Conservation (phyloP, 1,140 invertebrate genomes). For the Zaprionus taronus region DNA sequence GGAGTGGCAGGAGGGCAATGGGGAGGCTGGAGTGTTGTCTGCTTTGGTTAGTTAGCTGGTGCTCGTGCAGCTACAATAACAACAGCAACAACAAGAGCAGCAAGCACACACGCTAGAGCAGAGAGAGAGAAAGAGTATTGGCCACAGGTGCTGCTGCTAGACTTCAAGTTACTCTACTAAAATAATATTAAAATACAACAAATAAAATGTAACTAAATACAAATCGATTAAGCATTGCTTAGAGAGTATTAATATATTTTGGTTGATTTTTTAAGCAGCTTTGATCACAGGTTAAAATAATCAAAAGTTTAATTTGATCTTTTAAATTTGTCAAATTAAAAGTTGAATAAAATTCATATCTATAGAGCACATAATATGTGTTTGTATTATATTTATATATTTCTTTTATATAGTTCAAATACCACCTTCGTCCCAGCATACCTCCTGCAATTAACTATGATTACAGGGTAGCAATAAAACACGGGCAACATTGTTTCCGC, state of each 20-base stretch:
- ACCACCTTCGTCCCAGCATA: background rate
- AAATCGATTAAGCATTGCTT: background rate
- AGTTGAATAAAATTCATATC: no score
- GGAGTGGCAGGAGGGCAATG: background rate
- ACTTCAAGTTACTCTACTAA: background rate
- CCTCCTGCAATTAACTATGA: background rate
- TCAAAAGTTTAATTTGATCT: background rate
- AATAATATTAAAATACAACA: background rate
- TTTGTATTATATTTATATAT: no score
- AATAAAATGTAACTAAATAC: background rate
- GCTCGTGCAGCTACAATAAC: conserved; percentile 15
- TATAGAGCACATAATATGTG: no score
- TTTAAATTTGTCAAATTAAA: background rate
- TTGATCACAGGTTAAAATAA: background rate
- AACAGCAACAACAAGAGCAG: conserved; percentile 13
- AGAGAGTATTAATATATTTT: background rate
- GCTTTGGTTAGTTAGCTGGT: conserved; percentile 42
- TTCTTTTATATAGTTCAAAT: no score
- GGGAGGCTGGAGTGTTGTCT: conserved; percentile 36
- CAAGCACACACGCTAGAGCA: conserved; percentile 9
- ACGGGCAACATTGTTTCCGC: conserved; percentile 70
- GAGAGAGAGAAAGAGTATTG: conserved; percentile 5
- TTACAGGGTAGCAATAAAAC: conserved; percentile 28
- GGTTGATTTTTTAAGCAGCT: background rate
- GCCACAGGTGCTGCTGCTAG: background rate